These are phyloP conservation scores for Lateolabrax maculatus DNA, from an alignment of 2,797 vertebrate genomes.

Conservation along the genomic window DNA sequence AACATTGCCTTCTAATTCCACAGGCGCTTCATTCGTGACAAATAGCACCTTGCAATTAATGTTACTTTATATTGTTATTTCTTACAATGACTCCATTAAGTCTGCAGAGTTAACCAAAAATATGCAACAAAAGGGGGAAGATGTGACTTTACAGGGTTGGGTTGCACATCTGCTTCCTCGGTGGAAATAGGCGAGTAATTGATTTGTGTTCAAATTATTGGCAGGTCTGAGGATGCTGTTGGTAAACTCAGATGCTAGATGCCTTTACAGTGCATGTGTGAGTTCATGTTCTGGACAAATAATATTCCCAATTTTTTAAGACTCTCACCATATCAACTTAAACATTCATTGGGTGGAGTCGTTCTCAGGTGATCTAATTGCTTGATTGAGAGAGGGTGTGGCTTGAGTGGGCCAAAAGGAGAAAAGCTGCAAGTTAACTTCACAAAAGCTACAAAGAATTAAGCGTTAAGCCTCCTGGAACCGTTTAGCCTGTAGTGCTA, in stretches of 20 bases:
- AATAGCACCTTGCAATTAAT: slow-evolving; percentile 63
- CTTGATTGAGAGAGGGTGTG: not conserved
- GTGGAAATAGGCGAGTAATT: slow-evolving; percentile 18
- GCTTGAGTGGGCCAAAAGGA: not conserved
- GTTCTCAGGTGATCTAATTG: too few species aligned
- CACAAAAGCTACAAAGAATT: too few species aligned
- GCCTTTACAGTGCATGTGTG: not conserved
- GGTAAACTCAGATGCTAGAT: slow-evolving; percentile 9
- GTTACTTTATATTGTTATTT: slow-evolving; percentile 34
- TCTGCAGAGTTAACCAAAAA: slow-evolving; percentile 30
- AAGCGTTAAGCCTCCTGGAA: too few species aligned
- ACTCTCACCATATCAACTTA: too few species aligned
- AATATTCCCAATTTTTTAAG: too few species aligned
- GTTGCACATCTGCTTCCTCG: slow-evolving; percentile 50
- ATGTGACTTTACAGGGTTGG: not conserved
- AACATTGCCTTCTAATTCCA: slow-evolving; percentile 66
- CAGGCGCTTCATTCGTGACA: slow-evolving; percentile 50
- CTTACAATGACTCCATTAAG: slow-evolving; percentile 47
- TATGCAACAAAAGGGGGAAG: not conserved
- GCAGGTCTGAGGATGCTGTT: slow-evolving; percentile 22
- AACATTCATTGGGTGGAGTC: too few species aligned
- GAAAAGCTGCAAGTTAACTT: too few species aligned
- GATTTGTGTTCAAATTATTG: slow-evolving; percentile 55
- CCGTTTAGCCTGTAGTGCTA: too few species aligned
- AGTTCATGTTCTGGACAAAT: too few species aligned